Conservation (phyloP, 2,797 vertebrate genomes). For the Tarsius wallacei region DNA sequence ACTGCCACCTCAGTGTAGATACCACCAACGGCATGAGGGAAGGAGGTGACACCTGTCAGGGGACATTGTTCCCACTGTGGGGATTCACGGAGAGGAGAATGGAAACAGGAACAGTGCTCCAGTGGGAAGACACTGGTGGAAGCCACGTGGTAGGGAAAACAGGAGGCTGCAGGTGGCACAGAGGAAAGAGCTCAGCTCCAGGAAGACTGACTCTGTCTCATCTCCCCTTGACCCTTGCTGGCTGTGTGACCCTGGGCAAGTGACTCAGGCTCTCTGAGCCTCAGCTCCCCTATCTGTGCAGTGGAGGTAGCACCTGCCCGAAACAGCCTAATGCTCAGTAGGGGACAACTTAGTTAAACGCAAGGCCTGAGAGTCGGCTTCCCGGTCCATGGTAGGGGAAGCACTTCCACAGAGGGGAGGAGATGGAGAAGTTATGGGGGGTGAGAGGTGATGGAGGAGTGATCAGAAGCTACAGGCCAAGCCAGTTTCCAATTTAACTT, state of each 20-base stretch:
- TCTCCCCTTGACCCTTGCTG: background rate
- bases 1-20: background rate
- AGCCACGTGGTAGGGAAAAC: rapidly evolving
- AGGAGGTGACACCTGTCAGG: background rate
- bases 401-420: background rate
- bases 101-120: background rate
- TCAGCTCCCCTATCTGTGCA: background rate
- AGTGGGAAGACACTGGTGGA: background rate
- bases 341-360: background rate
- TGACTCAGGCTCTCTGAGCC: background rate
- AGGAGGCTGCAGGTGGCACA: background rate
- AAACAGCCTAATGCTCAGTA: background rate
- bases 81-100: background rate
- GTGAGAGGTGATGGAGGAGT: background rate
- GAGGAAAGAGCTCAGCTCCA: background rate
- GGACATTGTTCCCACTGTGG: background rate
- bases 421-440: background rate
- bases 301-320: background rate
- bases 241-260: background rate
- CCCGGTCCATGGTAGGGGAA: rapidly evolving
- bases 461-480: background rate
- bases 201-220: background rate
- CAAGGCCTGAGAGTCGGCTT: background rate
- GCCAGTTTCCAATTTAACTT: slow-evolving; percentile 49
- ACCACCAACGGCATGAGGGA: background rate